These are phyloP conservation scores for Copidosoma aretas DNA, from an alignment of 2,888 invertebrate species.

Conservation along the genomic window DNA sequence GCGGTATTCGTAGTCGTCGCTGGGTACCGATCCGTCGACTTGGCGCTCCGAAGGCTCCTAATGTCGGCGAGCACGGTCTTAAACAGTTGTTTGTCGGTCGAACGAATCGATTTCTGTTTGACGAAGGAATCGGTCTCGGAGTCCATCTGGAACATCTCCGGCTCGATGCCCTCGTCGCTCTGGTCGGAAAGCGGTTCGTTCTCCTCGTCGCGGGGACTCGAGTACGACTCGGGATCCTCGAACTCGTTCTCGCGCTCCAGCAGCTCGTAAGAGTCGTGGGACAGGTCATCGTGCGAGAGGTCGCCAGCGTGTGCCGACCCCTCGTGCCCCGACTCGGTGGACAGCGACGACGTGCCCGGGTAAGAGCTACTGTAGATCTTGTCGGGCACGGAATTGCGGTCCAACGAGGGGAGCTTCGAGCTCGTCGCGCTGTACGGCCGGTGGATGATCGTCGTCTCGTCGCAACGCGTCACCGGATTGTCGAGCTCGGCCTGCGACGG, in stretches of 20 bases:
- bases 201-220: slow-evolving; percentile 57
- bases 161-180: slow-evolving; percentile 66
- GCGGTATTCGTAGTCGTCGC: slow-evolving; percentile 29
- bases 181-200: slow-evolving; percentile 54
- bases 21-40: slow-evolving; percentile 56
- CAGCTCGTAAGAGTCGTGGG: slow-evolving; percentile 87
- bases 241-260: slow-evolving; percentile 71
- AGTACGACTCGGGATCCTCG: slow-evolving; percentile 60
- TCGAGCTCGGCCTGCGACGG: slow-evolving; percentile 66
- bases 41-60: slow-evolving; percentile 49
- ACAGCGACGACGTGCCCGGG: slow-evolving; percentile 77
- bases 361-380: slow-evolving; percentile 87
- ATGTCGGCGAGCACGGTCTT: slow-evolving; percentile 56
- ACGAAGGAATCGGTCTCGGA: slow-evolving; percentile 60
- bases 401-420: slow-evolving; percentile 70
- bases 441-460: slow-evolving; percentile 73
- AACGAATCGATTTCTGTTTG: slow-evolving; percentile 55
- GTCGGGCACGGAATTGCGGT: slow-evolving; percentile 72
- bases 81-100: slow-evolving; percentile 53
- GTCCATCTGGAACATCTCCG: slow-evolving; percentile 80
- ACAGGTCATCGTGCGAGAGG: slow-evolving; percentile 83
- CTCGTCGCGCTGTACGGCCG: slow-evolving; percentile 70
- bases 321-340: slow-evolving; percentile 69
- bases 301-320: slow-evolving; percentile 72
- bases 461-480: slow-evolving; percentile 76